Percentiles rank a stretch among this genome's conserved stretches.
These are phyloP conservation scores for Hyphantria cunea DNA, from an alignment of 1,140 invertebrate genomes.

Conservation along the genomic window DNA sequence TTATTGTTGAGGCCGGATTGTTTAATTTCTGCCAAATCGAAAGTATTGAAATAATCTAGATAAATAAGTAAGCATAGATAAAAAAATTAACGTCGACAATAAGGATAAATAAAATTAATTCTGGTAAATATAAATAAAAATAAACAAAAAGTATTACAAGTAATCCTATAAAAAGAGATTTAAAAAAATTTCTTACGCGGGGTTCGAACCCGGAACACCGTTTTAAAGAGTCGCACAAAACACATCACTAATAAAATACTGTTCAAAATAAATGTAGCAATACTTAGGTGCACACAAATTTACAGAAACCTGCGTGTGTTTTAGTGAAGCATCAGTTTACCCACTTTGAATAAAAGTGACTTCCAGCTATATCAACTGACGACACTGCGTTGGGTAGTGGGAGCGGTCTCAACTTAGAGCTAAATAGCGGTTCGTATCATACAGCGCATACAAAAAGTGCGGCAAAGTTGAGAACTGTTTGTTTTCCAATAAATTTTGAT, in stretches of 20 bases:
- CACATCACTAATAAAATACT: no score
- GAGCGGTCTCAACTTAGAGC: neutral
- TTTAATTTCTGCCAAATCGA: no score
- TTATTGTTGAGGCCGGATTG: no score
- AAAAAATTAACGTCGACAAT: no score
- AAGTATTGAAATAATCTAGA: no score
- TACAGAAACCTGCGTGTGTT: slow-evolving; percentile 49
- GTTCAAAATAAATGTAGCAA: slow-evolving; percentile 38
- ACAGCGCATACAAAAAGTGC: slow-evolving; percentile 9
- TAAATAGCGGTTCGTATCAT: neutral
- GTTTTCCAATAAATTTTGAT: neutral
- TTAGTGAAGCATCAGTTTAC: slow-evolving; percentile 43
- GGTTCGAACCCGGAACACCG: slow-evolving; percentile 4
- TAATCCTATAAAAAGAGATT: neutral
- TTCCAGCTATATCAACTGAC: slow-evolving; percentile 33
- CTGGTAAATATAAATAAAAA: neutral
- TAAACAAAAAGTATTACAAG: neutral
- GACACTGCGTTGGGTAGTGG: slow-evolving; percentile 45
- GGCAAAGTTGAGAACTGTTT: neutral
- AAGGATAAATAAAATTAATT: no score
- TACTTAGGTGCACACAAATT: slow-evolving; percentile 48
- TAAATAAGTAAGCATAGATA: no score
- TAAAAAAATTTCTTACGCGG: neutral
- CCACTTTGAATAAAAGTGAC: slow-evolving; percentile 36
- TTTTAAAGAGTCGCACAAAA: neutral